These are phyloP conservation scores for Corythornis leucogaster DNA, from an alignment of 2,797 vertebrate species.

Conservation along the genomic window DNA sequence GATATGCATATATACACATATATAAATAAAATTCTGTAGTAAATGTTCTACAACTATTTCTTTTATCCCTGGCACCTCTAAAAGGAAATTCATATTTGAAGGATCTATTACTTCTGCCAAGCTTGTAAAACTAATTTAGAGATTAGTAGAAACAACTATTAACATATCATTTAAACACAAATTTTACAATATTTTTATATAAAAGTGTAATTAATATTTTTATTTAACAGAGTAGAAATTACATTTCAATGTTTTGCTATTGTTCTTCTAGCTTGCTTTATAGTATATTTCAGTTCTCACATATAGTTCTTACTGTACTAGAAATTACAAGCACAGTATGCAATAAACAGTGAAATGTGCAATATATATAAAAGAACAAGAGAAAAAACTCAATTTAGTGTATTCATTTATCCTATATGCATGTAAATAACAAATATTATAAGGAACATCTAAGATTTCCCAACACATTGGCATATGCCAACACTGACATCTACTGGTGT, in stretches of 20 bases:
- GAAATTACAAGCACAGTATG: background rate
- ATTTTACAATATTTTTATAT: background rate
- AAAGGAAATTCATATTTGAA: background rate
- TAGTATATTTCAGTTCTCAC: background rate
- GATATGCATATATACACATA: background rate
- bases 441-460: background rate
- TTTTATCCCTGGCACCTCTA: background rate
- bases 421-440: background rate
- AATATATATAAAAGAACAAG: background rate
- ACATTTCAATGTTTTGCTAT: background rate
- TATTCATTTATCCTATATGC: background rate
- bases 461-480: constrained; percentile 13
- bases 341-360: background rate
- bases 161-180: background rate
- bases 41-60: background rate
- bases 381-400: background rate
- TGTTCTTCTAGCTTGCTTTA: background rate
- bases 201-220: background rate
- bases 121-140: background rate
- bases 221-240: background rate
- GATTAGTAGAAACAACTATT: background rate
- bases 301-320: background rate
- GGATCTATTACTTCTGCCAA: background rate
- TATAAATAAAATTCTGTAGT: background rate
- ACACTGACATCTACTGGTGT: constrained; percentile 83